Evolutionary conservation across 2,113 vertebrate genomes (phyloP).

Genomic region (Panurus biarmicus): DNA sequence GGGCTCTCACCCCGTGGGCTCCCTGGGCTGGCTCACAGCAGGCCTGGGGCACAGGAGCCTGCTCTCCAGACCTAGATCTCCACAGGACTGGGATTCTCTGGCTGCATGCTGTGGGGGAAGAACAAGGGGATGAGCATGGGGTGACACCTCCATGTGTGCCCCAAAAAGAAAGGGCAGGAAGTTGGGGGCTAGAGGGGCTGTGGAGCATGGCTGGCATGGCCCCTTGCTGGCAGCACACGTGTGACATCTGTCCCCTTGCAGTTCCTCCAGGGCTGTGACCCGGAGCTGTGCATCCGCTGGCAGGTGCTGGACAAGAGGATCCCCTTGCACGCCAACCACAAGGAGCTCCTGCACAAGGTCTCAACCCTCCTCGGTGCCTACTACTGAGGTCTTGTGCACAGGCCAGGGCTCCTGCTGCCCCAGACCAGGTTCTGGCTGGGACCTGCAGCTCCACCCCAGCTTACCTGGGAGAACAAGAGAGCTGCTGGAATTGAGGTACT

Average conservation of each 20-base stretch:
- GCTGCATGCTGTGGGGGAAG: background rate
- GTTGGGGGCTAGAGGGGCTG: background rate
- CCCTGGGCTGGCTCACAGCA: fast-evolving
- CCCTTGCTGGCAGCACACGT: fast-evolving
- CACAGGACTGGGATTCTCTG: background rate
- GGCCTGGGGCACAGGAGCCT: background rate
- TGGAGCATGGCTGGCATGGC: fast-evolving
- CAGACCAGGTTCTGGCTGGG: background rate
- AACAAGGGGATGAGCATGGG: background rate
- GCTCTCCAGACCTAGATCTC: background rate
- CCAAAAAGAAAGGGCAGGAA: background rate
- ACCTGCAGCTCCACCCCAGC: background rate
- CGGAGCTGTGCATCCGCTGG: conserved; percentile 72
- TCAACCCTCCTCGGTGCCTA: conserved; percentile 64
- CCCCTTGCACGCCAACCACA: conserved; percentile 74
- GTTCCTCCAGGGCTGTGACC: conserved; percentile 47
- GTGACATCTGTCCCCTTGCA: background rate
- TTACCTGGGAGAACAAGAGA: background rate
- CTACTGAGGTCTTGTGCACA: conserved; percentile 62
- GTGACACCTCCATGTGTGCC: fast-evolving
- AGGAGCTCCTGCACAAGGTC: conserved; percentile 71
- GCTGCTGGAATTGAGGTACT: background rate
- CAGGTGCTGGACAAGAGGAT: conserved; percentile 76
- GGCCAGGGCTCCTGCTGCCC: background rate
- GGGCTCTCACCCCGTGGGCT: fast-evolving